Base-by-base conservation (phyloP, 2,113 vertebrate genomes). In the Podilymbus podiceps region DNA sequence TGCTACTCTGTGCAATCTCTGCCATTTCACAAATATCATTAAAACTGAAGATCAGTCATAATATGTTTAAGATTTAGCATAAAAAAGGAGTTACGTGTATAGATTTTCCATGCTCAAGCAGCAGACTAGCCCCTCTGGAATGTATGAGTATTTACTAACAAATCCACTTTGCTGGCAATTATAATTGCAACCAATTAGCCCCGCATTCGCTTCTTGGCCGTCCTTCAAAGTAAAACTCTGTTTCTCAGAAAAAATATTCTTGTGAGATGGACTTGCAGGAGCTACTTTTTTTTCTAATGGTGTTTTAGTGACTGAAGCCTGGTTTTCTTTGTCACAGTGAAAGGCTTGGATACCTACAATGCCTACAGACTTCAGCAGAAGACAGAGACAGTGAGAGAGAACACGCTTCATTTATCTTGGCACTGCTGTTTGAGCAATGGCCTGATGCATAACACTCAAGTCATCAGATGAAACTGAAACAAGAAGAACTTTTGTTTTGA, bases 1-100 rank as follows among this genome's bases (percentile, higher is more conserved):
- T 96, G 42, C 40, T 68, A 42, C 52, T 66, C 53, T 91, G 27
- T 52, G 52, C 27, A 31, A 15, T 58, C 21, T 46, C 84, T 88
- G 31, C 49, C 49, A 50, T 94, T 93, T 91, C 81, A 93, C 44
- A 88, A 89, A 90, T 59, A 50, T 55, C 62, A 82, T 83, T 89
- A 92, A 91, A 92, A 53, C 18, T 33, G 77, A 81, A 83, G 58
- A 87, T 94, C 46, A 84, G 17, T 82, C 49, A 78, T 84, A 92
- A 88, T 77, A 72, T 25, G 7, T 78, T 66, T 46, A 82, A 72
- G 27, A 78, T 64, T 75, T 64, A 87, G 31, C 74, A 73, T 76
- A 53, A 90, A 76, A 76, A 8, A 52, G 31, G 9, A 64, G 30
- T 56, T 89, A 49, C 0, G 5, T 23, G n/a, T 64, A 33, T 49